Evolutionary conservation across 2,888 invertebrate genomes (phyloP), one percentile per base, ranked within the genome.

Genomic region (Sipha maydis): DNA sequence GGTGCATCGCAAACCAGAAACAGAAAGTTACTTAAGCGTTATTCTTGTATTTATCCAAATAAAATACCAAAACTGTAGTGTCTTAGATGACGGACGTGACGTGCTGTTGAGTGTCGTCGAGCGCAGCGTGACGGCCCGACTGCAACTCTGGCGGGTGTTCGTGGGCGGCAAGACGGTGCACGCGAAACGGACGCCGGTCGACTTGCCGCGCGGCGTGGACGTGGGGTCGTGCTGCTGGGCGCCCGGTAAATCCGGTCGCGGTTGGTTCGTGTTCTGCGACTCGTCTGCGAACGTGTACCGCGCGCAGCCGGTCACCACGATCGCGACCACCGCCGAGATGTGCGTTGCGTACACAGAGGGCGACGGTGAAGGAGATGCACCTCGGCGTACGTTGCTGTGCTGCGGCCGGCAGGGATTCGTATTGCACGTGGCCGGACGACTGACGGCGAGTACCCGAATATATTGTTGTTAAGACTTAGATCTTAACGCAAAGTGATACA

Each of bases 251-350:
- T 14, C 14, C 3, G 41, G 41, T 41, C 41, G 8, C 48, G 86
- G 86, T 21, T 86, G 86, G 86, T 86, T 80, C 21, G 69, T 86
- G n/a, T 86, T 86, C 19, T 80, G 86, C 28, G 86, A 80, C 28
- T 38, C 56, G 25, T 71, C 56, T 21, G 34, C 17, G 25, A 41
- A 76, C 61, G 80, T 86, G 25, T 86, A 86, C 41, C 86, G 86
- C 21, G 28, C 38, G 4, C 86, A 38, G 38, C 71, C 79, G 7
- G 21, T 28, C 8, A 17, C 61, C 3, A 21, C 73, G 5, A 14
- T 14, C 48, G 48, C 48, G 34, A 56, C 8, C 73, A 48, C 48
- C 48, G 48, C 73, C 25, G 86, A 86, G 38, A 56, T 73, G 17
- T 73, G 71, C 79, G 28, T 25, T 0, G 56, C 41, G 41, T 31